A percentile compares a stretch with the other conserved stretches of the same genome.
phyloP scores from a whole-genome alignment of 2,797 vertebrate genomes.

The Spea hammondii region DNA sequence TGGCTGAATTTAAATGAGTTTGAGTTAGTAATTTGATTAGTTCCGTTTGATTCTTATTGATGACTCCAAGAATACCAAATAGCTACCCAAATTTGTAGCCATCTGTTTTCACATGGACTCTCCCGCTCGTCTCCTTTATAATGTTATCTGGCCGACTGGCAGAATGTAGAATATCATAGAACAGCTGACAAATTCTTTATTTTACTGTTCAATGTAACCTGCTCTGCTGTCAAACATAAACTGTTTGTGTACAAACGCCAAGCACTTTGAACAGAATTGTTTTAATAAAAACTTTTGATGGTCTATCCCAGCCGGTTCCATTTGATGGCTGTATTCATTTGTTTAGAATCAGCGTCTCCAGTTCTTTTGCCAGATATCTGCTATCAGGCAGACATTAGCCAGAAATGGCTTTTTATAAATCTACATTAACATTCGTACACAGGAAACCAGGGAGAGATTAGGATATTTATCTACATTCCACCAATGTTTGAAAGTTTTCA shows the following conservation, averaged over 20 bases:
- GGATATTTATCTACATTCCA: conserved; percentile 15
- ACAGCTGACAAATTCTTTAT: conserved; percentile 45
- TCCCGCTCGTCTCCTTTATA: no score
- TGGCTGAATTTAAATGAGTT: no score
- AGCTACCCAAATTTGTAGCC: no score
- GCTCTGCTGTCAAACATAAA: conserved; percentile 23
- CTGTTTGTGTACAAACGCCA: conserved; percentile 10
- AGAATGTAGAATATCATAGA: no score
- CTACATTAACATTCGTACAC: background rate
- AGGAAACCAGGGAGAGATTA: conserved; percentile 26
- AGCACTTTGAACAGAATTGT: conserved; percentile 33
- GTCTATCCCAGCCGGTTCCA: background rate
- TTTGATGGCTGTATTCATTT: conserved; percentile 20
- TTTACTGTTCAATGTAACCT: conserved; percentile 59
- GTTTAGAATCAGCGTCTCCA: conserved; percentile 16
- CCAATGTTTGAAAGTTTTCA: conserved; percentile 9
- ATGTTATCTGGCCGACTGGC: no score
- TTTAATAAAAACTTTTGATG: conserved; percentile 33
- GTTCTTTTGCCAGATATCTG: conserved; percentile 25
- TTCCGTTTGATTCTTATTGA: no score
- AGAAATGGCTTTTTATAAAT: conserved; percentile 15
- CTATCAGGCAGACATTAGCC: conserved; percentile 21
- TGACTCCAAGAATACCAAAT: no score
- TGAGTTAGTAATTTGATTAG: no score
- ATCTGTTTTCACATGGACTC: no score